Percentiles rank a stretch among this genome's conserved stretches.
Conservation (phyloP, 2,888 invertebrate genomes). For the Polymixis lichenea region DNA sequence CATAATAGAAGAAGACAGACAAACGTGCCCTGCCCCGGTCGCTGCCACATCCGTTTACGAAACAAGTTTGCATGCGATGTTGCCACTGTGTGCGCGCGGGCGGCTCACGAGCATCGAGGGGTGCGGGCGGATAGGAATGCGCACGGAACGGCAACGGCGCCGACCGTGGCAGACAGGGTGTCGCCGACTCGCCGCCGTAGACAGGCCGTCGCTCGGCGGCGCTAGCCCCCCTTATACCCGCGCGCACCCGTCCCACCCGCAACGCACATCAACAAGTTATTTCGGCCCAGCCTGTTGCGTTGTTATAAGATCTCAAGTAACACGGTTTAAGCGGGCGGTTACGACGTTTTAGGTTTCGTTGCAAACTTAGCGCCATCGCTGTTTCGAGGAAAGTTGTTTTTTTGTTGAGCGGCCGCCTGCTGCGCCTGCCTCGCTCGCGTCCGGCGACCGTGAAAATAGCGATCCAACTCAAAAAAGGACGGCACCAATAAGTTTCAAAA, state of each 20-base stretch:
- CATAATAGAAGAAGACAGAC: conserved; percentile 77
- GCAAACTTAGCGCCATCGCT: conserved; percentile 88
- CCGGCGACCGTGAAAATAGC: conserved; percentile 87
- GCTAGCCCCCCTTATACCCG: conserved; percentile 84
- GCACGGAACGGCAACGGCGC: conserved; percentile 92
- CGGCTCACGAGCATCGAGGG: conserved; percentile 83
- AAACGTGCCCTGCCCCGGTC: conserved; percentile 86
- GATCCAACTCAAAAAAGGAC: conserved; percentile 74
- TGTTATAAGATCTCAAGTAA: conserved; percentile 82
- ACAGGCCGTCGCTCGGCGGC: conserved; percentile 94
- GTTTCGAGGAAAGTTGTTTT: conserved; percentile 90
- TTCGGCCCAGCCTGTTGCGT: conserved; percentile 83
- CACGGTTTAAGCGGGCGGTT: conserved; percentile 73
- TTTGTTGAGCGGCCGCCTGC: conserved; percentile 86
- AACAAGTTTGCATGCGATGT: conserved; percentile 92
- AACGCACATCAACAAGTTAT: conserved; percentile 90
- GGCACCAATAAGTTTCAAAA: conserved; percentile 57
- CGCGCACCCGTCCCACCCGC: conserved; percentile 82
- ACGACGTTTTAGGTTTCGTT: conserved; percentile 75
- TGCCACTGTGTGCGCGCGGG: conserved; percentile 89
- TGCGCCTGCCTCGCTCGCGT: conserved; percentile 83
- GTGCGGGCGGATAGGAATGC: conserved; percentile 90
- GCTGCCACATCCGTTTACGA: conserved; percentile 93
- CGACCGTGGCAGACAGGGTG: conserved; percentile 98
- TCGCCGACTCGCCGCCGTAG: conserved; percentile 96